Conservation (phyloP, 2,888 invertebrate species). For the Rhagonycha lutea region DNA sequence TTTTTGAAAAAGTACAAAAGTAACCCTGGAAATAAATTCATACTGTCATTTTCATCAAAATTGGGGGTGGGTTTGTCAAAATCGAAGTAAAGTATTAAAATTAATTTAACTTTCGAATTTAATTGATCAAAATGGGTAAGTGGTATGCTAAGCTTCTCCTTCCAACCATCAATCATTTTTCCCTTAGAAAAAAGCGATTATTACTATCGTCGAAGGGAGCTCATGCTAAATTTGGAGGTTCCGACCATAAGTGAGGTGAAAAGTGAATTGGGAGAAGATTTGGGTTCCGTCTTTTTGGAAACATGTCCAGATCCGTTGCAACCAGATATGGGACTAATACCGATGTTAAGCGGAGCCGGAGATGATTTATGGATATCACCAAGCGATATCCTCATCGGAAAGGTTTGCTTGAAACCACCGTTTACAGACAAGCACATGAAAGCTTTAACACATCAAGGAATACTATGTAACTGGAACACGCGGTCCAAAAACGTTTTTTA, state of each 20-base stretch:
- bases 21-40: background rate
- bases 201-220: slow-evolving; percentile 40
- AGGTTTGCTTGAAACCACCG: slow-evolving; percentile 52
- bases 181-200: slow-evolving; percentile 37
- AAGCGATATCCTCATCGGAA: slow-evolving; percentile 52
- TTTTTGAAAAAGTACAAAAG: too few relatives aligned
- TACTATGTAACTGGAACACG: slow-evolving; percentile 45
- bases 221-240: slow-evolving; percentile 37
- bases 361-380: slow-evolving; percentile 54
- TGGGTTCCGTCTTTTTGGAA: slow-evolving; percentile 50
- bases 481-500: background rate
- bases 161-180: too few relatives aligned
- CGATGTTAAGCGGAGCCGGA: slow-evolving; percentile 49
- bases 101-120: background rate
- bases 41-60: background rate
- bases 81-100: background rate
- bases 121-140: background rate
- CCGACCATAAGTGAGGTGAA: slow-evolving; percentile 50
- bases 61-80: background rate
- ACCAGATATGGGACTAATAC: slow-evolving; percentile 44
- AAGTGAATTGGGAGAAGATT: slow-evolving; percentile 43
- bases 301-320: slow-evolving; percentile 43
- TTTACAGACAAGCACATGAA: slow-evolving; percentile 50
- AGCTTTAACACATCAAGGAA: slow-evolving; percentile 53
- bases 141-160: background rate